These are phyloP conservation scores for Cinara cedri DNA, from an alignment of 2,888 invertebrate species.

Conservation along the genomic window DNA sequence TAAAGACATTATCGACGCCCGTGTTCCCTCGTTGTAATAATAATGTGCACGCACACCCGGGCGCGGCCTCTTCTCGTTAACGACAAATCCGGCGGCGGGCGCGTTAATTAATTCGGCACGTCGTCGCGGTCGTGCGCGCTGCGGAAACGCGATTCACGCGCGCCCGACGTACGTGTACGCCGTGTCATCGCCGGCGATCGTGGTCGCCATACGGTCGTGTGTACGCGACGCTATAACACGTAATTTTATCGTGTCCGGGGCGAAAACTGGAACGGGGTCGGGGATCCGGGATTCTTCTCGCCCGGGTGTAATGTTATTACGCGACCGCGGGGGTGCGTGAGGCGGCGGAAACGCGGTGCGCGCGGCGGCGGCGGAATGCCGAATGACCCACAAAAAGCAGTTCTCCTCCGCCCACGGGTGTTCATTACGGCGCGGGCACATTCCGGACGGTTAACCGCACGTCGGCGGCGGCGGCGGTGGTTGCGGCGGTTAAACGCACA, in stretches of 20 bases:
- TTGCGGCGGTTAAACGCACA: too few species aligned
- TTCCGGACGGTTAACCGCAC: conserved; percentile 25
- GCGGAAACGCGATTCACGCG: conserved; percentile 7
- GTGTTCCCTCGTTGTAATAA: neutral
- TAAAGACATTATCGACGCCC: neutral
- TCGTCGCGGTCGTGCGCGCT: neutral
- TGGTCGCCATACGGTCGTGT: too few species aligned
- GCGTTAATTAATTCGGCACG: conserved; percentile 21
- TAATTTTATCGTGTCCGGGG: too few species aligned
- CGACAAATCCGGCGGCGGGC: neutral
- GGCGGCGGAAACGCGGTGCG: too few species aligned
- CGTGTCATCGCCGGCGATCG: too few species aligned
- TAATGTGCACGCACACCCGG: neutral
- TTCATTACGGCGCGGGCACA: conserved; percentile 22
- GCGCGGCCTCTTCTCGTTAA: conserved; percentile 14
- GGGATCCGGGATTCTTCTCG: too few species aligned
- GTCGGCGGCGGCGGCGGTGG: too few species aligned
- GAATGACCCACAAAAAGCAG: conserved; percentile 39
- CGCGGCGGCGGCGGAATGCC: too few species aligned
- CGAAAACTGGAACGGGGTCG: too few species aligned
- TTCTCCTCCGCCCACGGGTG: conserved; percentile 35
- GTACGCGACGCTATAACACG: too few species aligned
- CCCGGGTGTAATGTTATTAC: too few species aligned
- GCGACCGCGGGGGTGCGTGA: too few species aligned
- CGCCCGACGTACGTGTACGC: neutral